Conservation (phyloP, 2,797 vertebrate genomes). For the Scomberomorus guttatus region DNA sequence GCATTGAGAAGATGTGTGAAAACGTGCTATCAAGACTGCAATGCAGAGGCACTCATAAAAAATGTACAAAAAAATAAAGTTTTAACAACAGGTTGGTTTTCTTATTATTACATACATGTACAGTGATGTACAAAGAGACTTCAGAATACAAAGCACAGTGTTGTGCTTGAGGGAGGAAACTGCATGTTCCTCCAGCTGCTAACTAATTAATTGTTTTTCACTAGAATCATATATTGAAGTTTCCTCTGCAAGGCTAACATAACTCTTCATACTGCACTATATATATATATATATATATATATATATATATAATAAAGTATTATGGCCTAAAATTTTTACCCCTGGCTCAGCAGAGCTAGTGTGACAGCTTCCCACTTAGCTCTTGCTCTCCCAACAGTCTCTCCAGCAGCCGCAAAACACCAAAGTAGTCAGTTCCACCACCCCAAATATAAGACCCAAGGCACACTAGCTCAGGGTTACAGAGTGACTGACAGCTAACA, state of each 20-base stretch:
- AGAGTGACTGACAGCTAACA: conserved; percentile 44
- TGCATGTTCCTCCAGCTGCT: too few relatives aligned
- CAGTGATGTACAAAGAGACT: too few relatives aligned
- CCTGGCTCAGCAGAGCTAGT: conserved; percentile 25
- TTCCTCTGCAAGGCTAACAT: background rate
- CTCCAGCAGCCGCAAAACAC: conserved; percentile 24
- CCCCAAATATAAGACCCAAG: conserved; percentile 29
- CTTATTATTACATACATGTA: background rate
- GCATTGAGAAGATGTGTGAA: conserved; percentile 4
- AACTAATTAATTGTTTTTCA: background rate
- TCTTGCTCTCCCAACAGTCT: conserved; percentile 20
- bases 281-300: too few relatives aligned
- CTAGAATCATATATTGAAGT: background rate
- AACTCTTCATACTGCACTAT: background rate
- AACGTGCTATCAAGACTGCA: conserved; percentile 4
- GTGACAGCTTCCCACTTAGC: conserved; percentile 51
- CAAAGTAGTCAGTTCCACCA: conserved; percentile 41
- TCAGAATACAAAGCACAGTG: too few relatives aligned
- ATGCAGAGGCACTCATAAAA: background rate
- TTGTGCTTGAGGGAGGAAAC: too few relatives aligned
- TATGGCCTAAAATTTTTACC: conserved; percentile 40
- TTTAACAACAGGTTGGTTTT: conserved; percentile 8
- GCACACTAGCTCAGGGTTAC: conserved; percentile 11
- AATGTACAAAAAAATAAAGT: background rate
- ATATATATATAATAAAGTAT: background rate